Evolutionary conservation across 1,140 invertebrate species (phyloP).

Genomic region (Orussus abietinus): DNA sequence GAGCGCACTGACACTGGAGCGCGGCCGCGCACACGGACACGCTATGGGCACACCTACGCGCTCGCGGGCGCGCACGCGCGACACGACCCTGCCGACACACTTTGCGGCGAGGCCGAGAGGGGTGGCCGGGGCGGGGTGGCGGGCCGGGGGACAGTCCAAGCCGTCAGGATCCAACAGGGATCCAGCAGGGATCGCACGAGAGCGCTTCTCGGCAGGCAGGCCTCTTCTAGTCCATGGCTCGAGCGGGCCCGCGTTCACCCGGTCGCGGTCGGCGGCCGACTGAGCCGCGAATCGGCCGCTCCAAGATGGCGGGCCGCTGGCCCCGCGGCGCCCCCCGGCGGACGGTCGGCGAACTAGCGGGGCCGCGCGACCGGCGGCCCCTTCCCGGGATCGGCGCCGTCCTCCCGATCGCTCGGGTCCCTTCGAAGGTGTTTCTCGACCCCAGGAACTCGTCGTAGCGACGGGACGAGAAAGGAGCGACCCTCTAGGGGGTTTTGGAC

Average conservation of each 20-base stretch:
- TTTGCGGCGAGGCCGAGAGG: slow-evolving; percentile 11
- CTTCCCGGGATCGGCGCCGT: too few relatives aligned
- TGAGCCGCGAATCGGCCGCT: slow-evolving; percentile 10
- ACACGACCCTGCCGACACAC: background rate
- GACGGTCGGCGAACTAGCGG: too few relatives aligned
- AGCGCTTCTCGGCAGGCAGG: too few relatives aligned
- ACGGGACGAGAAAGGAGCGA: too few relatives aligned
- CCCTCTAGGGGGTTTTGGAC: too few relatives aligned
- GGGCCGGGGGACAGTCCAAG: slow-evolving; percentile 15
- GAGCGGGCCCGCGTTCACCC: slow-evolving; percentile 29
- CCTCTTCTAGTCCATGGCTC: slow-evolving; percentile 37
- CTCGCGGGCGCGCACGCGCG: background rate
- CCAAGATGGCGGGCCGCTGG: background rate
- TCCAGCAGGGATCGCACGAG: slow-evolving; percentile 19
- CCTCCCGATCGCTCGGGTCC: too few relatives aligned
- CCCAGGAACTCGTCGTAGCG: too few relatives aligned
- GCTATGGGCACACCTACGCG: background rate
- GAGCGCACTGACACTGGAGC: too few relatives aligned
- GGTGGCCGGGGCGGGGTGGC: background rate
- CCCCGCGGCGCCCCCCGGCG: background rate
- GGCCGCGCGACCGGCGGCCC: too few relatives aligned
- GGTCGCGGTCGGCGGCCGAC: slow-evolving; percentile 48
- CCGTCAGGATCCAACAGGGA: slow-evolving; percentile 15
- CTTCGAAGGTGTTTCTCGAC: too few relatives aligned
- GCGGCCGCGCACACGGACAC: too few relatives aligned